Evolutionary conservation across 2,888 invertebrate genomes (phyloP).

Genomic region (Therioaphis trifolii): DNA sequence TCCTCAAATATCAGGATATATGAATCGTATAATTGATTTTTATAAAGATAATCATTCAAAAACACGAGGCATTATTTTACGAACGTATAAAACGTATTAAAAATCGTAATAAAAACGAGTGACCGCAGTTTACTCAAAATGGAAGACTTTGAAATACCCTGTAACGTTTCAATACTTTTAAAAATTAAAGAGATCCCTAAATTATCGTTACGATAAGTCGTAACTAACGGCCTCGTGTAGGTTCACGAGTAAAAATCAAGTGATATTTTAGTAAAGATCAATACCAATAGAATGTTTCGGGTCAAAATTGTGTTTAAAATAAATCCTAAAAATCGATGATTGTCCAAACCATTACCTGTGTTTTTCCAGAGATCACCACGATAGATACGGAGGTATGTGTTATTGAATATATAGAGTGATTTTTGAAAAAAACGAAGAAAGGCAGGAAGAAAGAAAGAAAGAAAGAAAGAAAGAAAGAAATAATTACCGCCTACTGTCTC

Average conservation of each 20-base stretch:
- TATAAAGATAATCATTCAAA: constrained; percentile 50
- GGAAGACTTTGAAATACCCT: constrained; percentile 53
- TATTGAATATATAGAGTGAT: no score
- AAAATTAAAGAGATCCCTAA: background rate
- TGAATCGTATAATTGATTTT: constrained; percentile 51
- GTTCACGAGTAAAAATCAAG: constrained; percentile 1
- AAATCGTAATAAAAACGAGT: constrained; percentile 9
- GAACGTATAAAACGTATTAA: no score
- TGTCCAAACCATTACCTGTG: constrained; percentile 59
- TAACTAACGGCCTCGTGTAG: no score
- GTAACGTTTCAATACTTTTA: constrained; percentile 8
- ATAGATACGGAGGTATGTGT: no score
- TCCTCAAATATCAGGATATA: no score
- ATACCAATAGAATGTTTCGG: background rate
- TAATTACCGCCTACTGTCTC: constrained; percentile 52
- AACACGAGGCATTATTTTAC: no score
- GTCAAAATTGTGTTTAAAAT: constrained; percentile 2
- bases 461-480: no score
- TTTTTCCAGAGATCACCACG: no score
- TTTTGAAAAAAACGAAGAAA: no score
- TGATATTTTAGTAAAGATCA: background rate
- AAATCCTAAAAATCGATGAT: constrained; percentile 43
- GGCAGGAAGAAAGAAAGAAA: no score
- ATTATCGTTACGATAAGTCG: no score
- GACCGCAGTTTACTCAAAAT: constrained; percentile 59